Percentiles rank a stretch among this genome's conserved stretches.
Conservation (phyloP, 2,113 vertebrate species). For the Chlorodrepanis virens region DNA sequence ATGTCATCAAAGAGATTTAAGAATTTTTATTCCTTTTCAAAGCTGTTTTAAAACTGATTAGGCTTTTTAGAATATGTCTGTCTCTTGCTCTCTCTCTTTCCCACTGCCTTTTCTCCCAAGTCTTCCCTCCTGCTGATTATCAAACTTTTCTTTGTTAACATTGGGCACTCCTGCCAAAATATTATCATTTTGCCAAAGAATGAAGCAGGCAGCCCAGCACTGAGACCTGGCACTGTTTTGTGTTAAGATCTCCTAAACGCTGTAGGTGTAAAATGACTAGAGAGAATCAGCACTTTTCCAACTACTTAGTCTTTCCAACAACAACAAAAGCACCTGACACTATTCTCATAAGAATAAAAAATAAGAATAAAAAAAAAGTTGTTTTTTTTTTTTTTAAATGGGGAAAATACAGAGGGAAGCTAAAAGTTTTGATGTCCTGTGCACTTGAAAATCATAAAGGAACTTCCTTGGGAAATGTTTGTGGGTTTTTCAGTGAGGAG, state of each 20-base stretch:
- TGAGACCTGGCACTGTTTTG: conserved; percentile 37
- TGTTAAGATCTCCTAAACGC: not conserved
- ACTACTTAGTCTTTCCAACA: conserved; percentile 23
- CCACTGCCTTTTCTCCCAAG: not conserved
- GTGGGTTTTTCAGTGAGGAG: not conserved
- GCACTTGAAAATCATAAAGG: not conserved
- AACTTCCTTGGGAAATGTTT: not conserved
- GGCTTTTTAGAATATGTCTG: conserved; percentile 29
- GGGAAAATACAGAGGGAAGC: not conserved
- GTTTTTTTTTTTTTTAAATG: not conserved
- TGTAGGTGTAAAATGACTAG: conserved; percentile 12
- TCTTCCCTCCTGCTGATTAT: conserved; percentile 11
- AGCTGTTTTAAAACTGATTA: conserved; percentile 67
- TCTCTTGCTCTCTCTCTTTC: not conserved
- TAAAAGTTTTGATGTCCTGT: not conserved
- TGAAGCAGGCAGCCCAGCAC: conserved; percentile 26
- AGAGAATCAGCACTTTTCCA: conserved; percentile 59
- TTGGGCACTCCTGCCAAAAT: conserved; percentile 42
- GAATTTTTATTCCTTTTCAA: conserved; percentile 77
- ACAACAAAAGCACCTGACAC: not conserved
- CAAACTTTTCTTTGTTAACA: conserved; percentile 44
- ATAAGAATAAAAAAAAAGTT: not conserved
- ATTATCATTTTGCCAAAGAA: conserved; percentile 22
- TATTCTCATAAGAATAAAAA: not conserved
- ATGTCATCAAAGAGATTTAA: conserved; percentile 78